Percentiles rank a stretch among this genome's conserved stretches.
These are phyloP conservation scores for Harlomillsia oculata DNA, from an alignment of 1,140 invertebrate species.

Conservation along the genomic window DNA sequence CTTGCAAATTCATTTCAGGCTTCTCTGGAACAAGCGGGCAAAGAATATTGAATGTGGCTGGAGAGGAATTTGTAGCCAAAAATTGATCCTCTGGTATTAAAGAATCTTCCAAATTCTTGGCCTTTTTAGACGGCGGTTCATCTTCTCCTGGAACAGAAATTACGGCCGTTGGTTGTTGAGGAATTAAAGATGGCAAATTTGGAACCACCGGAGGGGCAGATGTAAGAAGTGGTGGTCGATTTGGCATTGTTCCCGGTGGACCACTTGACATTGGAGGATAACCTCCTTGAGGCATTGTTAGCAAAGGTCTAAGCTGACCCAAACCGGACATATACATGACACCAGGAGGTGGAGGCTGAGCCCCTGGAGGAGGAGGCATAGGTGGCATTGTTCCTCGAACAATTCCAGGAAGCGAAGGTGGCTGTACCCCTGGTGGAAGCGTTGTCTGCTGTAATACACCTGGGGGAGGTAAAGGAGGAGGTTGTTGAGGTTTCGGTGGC, in stretches of 20 bases:
- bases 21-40: constrained; percentile 76
- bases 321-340: constrained; percentile 18
- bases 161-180: constrained; percentile 28
- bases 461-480: constrained; percentile 28
- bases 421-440: constrained; percentile 33
- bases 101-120: constrained; percentile 75
- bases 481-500: constrained; percentile 41
- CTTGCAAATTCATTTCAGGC: constrained; percentile 91
- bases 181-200: constrained; percentile 4
- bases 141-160: constrained; percentile 43
- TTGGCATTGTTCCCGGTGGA: constrained; percentile 18
- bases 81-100: constrained; percentile 80
- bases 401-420: constrained; percentile 37
- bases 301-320: constrained; percentile 20
- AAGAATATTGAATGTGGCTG: constrained; percentile 64
- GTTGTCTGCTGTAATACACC: constrained; percentile 24
- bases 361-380: constrained; percentile 25
- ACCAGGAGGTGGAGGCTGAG: constrained; percentile 25
- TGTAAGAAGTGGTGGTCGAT: constrained; percentile 23
- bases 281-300: constrained; percentile 20
- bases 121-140: constrained; percentile 77
- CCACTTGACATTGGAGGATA: constrained; percentile 21
- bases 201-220: constrained; percentile 18
- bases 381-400: constrained; percentile 26
- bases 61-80: constrained; percentile 56